Evolutionary conservation across 2,113 vertebrate species (phyloP), one percentile per base, ranked within the genome.

Genomic region (Myotis yumanensis): DNA sequence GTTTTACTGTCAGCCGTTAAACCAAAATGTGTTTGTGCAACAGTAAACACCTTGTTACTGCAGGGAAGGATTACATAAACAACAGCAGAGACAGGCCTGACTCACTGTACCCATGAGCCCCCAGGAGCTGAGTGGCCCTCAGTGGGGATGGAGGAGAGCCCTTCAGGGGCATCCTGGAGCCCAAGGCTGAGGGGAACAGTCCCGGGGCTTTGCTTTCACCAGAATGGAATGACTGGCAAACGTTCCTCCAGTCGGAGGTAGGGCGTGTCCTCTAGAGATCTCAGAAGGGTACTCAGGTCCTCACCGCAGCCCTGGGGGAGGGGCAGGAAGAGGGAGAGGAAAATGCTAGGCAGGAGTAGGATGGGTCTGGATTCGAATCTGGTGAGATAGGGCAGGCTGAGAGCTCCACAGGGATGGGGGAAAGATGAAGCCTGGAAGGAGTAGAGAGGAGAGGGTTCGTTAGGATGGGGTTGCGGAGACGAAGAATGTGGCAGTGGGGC

Each of bases 41-140:
- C 98, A 98, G 98, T 98, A 98, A 98, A 98, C 98, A 98, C 98
- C 98, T 98, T 98, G 98, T 98, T 98, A 98, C 98, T 97, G 97
- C 98, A 98, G 98, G 98, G 97, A 98, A 98, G 98, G 98, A 98
- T 98, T 98, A 98, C 98, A 98, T 98, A 98, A 98, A 98, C 98
- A 98, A 98, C 97, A 92, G 97, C 23, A 17, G 91, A 68, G 94
- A 95, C 48, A 40, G 92, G 81, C 85, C 94, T 18, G 85, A 80
- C 59, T 83, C 84, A 35, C 86, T 69, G 81, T 72, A 84, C 96
- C 93, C 91, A 79, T 83, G 64, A 95, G 83, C 64, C 69, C 17
- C 57, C 57, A 43, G 80, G 80, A 46, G 80, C 37, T 20, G 35
- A 64, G 1, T 18, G 68, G 76, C 69, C 43, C 86, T 90, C 46